A percentile compares a stretch with the other conserved stretches of the same genome.
Conservation (phyloP, 2,888 invertebrate species). For the Homarus gammarus region DNA sequence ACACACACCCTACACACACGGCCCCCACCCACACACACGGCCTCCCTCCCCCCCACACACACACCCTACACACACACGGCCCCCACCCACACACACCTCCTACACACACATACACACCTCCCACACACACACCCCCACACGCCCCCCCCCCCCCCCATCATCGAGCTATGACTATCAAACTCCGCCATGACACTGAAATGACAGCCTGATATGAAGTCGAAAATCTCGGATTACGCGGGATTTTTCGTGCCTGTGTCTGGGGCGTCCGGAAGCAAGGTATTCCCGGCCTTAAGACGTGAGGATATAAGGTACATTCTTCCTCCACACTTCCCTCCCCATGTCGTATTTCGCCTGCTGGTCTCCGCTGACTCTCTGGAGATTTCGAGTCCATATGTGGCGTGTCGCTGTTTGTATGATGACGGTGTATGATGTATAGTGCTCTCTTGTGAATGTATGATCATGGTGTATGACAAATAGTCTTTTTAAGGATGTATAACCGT, state of each 20-base stretch:
- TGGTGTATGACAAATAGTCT: too few relatives aligned
- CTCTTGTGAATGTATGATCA: too few relatives aligned
- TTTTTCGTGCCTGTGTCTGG: slow-evolving; percentile 34
- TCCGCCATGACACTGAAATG: slow-evolving; percentile 49
- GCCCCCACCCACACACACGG: too few relatives aligned
- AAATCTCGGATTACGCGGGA: slow-evolving; percentile 62
- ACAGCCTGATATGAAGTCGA: slow-evolving; percentile 67
- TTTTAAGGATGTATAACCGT: too few relatives aligned
- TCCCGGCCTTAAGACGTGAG: slow-evolving; percentile 3
- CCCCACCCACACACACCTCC: neutral
- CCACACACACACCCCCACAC: neutral
- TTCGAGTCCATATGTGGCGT: slow-evolving; percentile 45
- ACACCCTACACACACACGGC: neutral
- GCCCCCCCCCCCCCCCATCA: neutral
- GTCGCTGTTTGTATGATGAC: slow-evolving; percentile 20
- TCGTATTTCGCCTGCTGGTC: slow-evolving; percentile 1
- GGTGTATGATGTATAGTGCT: too few relatives aligned
- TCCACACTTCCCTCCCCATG: too few relatives aligned
- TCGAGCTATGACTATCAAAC: slow-evolving; percentile 35
- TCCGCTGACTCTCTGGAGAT: slow-evolving; percentile 9
- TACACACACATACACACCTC: neutral
- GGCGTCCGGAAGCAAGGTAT: neutral
- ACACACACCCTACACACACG: neutral
- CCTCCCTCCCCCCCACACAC: neutral
- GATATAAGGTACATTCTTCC: neutral